Base-by-base conservation (phyloP, 1,140 invertebrate species). In the Brachionus sp. region DNA sequence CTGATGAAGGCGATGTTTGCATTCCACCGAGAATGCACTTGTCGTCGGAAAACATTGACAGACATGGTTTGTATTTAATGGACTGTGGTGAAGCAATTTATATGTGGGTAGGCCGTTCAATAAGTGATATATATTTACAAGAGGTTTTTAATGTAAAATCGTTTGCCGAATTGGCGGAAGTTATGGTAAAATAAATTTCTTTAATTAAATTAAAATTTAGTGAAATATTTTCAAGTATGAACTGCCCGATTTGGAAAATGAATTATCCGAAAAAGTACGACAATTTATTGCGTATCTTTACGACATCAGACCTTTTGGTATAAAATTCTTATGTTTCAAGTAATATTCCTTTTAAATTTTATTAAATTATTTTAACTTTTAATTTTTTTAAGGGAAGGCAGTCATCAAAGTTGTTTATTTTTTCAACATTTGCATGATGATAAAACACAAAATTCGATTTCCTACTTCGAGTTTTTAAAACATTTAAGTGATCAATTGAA, bases 391-490 rank as follows among this genome's bases (percentile, higher is more conserved):
- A 91, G 96, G 87, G 96, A 98, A 86, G 96, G 96, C 88, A 94
- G 94, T 86, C 93, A 93, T 83, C 91, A 92, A 66, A 91, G 94
- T 84, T 91, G 91, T 50, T 87, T 93, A 83, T 98, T 99, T 89
- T 92, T 95, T 25, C 94, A 97, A 85, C 92, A 93, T 85, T 91
- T 99, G 85, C 91, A 98, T 29, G 97, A 99, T 89, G 97, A 99
- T 90, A 91, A 95, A 86, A 93, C 94, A 84, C 96, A 98, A 89
- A 93, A 93, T 84, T 93, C 94, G 66, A 92, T 97, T 88, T 96
- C 95, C 85, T 98, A 98, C 89, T 95, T 96, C 89, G 97, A 99
- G 92, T 99, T 98, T 90, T 91, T 99, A 87, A 96, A 29, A 29
- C 50, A 82, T 37, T n/a, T 82, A 35, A 66, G 37, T n/a, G 80